phyloP scores from a whole-genome alignment of 2,888 invertebrate species.

The Hypselothyrea guttata region DNA sequence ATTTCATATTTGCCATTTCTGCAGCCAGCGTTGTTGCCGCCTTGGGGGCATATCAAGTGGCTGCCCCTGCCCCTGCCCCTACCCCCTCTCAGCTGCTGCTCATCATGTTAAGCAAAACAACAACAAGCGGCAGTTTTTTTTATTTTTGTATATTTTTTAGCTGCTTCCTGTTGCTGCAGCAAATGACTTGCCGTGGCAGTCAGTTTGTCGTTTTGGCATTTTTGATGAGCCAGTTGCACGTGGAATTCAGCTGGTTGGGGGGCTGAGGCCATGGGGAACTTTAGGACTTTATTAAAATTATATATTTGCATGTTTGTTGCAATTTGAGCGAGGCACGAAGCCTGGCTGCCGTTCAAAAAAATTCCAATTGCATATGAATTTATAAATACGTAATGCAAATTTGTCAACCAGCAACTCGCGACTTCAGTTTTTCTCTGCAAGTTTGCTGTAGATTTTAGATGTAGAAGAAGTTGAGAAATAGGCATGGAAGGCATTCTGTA shows the following conservation, averaged over 20 bases:
- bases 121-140: conserved; percentile 27
- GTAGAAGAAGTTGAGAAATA: conserved; percentile 1
- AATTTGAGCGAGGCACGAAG: conserved; percentile 61
- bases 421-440: conserved; percentile 1
- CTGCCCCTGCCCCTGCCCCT: not conserved
- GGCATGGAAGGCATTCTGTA: too few relatives aligned
- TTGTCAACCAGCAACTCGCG: conserved; percentile 47
- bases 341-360: conserved; percentile 37
- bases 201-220: conserved; percentile 59
- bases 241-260: conserved; percentile 25
- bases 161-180: conserved; percentile 39
- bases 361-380: conserved; percentile 67
- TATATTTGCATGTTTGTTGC: conserved; percentile 76
- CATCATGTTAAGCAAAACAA: conserved; percentile 23
- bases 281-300: conserved; percentile 70
- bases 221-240: conserved; percentile 66
- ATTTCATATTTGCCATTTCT: conserved; percentile 60
- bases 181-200: conserved; percentile 62
- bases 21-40: conserved; percentile 30
- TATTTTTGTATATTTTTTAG: conserved; percentile 22
- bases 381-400: conserved; percentile 70
- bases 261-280: conserved; percentile 12
- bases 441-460: too few relatives aligned
- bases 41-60: conserved; percentile 37
- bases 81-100: not conserved